phyloP scores from a whole-genome alignment of 2,888 invertebrate species.

The Poecilobothrus nobilitatus region DNA sequence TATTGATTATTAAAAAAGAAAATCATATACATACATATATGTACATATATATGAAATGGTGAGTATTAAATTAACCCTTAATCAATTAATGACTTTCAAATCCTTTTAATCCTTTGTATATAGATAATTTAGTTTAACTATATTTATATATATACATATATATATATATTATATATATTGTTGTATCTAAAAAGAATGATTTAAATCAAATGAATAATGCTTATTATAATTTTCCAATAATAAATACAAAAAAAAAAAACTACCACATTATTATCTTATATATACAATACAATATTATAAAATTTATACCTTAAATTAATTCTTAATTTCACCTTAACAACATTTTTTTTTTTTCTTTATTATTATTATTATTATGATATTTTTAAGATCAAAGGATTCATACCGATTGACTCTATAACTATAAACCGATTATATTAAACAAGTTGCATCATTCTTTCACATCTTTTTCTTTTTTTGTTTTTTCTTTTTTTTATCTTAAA shows the following conservation, averaged over 20 bases:
- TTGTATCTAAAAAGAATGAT: not conserved
- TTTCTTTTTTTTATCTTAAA: not conserved
- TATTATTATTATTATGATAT: not conserved
- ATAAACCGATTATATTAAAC: not conserved
- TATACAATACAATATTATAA: not conserved
- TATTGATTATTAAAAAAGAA: too few relatives aligned
- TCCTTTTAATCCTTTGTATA: constrained; percentile 1
- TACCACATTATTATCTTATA: not conserved
- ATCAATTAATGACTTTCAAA: not conserved
- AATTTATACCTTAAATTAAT: not conserved
- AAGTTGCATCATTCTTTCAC: not conserved
- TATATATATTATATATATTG: not conserved
- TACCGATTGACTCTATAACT: not conserved
- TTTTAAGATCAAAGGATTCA: not conserved
- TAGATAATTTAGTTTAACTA: not conserved
- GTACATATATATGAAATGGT: too few relatives aligned
- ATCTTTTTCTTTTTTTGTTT: not conserved
- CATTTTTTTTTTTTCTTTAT: not conserved
- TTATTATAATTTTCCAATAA: too few relatives aligned
- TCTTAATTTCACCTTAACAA: constrained; percentile 1
- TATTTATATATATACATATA: not conserved
- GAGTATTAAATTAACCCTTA: not conserved
- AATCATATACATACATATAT: too few relatives aligned
- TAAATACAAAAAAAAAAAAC: not conserved
- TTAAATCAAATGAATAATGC: too few relatives aligned